phyloP scores from a whole-genome alignment of 64 coral and sea anemone genomes.

The Actinia equina region DNA sequence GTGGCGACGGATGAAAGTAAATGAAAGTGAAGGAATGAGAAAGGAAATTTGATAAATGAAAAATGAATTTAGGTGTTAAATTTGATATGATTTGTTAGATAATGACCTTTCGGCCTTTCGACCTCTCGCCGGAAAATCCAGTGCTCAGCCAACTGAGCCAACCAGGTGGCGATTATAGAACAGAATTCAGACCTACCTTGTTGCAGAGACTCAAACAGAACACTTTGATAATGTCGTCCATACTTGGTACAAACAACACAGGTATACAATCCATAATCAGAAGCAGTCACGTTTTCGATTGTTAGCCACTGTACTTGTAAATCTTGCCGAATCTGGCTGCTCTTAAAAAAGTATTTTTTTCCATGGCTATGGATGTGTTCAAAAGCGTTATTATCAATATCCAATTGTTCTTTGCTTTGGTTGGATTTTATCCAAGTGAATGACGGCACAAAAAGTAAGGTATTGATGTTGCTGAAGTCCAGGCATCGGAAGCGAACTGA shows the following conservation, averaged over 20 bases:
- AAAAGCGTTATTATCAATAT: constrained; percentile 43
- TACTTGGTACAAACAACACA: constrained; percentile 53
- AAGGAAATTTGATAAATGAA: not conserved
- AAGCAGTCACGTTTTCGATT: constrained; percentile 23
- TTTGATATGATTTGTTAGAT: not conserved
- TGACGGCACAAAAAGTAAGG: not conserved
- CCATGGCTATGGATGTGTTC: not conserved
- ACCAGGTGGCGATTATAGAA: not conserved
- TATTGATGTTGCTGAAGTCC: constrained; percentile 1
- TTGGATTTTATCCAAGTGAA: constrained; percentile 55
- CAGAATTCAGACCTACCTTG: not conserved
- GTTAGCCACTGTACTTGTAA: constrained; percentile 21
- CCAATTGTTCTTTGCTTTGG: not conserved
- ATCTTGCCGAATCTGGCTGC: not conserved
- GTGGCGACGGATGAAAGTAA: too few relatives aligned
- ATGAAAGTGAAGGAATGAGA: too few relatives aligned
- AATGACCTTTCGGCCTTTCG: too few relatives aligned
- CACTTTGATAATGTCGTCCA: constrained; percentile 40
- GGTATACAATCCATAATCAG: constrained; percentile 42
- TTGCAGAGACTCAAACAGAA: not conserved
- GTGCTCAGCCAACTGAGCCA: too few relatives aligned
- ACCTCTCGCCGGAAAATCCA: too few relatives aligned
- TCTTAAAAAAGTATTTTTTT: constrained; percentile 28
- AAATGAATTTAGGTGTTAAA: not conserved
- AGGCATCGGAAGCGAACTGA: not conserved